Evolutionary conservation across 2,113 vertebrate species (phyloP).

Genomic region (Orthonyx spaldingii): DNA sequence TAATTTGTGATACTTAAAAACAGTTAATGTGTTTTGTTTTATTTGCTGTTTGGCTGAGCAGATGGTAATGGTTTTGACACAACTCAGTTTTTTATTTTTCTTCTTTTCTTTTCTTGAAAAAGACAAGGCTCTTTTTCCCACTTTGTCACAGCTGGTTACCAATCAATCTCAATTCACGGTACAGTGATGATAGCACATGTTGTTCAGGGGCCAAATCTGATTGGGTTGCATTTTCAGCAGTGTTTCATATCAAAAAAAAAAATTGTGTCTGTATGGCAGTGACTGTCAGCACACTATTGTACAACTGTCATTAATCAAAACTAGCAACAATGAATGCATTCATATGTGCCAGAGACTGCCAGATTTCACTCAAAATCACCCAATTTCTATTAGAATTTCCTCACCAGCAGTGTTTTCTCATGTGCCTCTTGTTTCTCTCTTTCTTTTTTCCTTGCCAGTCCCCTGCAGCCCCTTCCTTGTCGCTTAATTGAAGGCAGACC

Average conservation of each 20-base stretch:
- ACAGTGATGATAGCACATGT: conserved; percentile 77
- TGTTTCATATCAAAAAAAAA: conserved; percentile 70
- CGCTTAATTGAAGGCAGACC: conserved; percentile 51
- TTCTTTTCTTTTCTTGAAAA: conserved; percentile 42
- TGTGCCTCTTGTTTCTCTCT: conserved; percentile 29
- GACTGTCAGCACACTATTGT: conserved; percentile 72
- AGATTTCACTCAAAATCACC: conserved; percentile 69
- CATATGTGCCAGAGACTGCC: conserved; percentile 59
- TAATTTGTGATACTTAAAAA: conserved; percentile 57
- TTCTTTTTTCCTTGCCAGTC: not conserved
- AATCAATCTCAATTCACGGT: conserved; percentile 79
- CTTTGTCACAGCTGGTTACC: conserved; percentile 79
- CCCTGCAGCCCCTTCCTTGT: not conserved
- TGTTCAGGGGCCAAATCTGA: conserved; percentile 76
- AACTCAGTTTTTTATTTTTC: conserved; percentile 54
- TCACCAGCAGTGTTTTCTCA: conserved; percentile 60
- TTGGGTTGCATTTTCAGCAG: conserved; percentile 76
- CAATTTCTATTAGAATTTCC: conserved; percentile 60
- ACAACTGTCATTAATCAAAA: conserved; percentile 78
- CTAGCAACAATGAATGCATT: conserved; percentile 72
- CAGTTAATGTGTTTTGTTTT: conserved; percentile 60
- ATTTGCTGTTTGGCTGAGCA: conserved; percentile 66
- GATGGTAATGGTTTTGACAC: conserved; percentile 71
- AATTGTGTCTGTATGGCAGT: conserved; percentile 55
- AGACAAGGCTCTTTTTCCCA: conserved; percentile 60